Evolutionary conservation across 1,140 invertebrate species (phyloP).

Genomic region (Psix sp.): DNA sequence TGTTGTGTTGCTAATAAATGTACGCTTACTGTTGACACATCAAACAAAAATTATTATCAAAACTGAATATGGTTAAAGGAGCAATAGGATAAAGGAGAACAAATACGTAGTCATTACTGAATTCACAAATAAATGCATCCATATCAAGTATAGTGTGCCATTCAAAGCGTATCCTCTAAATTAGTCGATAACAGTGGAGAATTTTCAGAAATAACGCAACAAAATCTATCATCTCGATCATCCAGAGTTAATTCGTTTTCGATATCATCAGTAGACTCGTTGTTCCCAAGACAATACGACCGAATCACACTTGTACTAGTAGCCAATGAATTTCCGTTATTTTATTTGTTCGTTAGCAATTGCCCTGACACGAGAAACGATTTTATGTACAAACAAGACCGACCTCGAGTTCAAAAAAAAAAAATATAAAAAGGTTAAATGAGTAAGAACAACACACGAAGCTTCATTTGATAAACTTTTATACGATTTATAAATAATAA

Average conservation of each 20-base stretch:
- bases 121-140: slow-evolving; percentile 44
- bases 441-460: slow-evolving; percentile 6
- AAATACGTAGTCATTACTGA: slow-evolving; percentile 9
- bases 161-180: slow-evolving; percentile 41
- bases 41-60: slow-evolving; percentile 26
- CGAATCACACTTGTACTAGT: slow-evolving; percentile 53
- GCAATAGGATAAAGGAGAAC: background rate
- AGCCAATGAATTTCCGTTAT: too few species aligned
- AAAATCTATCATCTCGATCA: too few species aligned
- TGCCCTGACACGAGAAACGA: too few species aligned
- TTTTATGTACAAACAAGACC: too few species aligned
- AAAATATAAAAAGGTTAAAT: background rate
- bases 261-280: slow-evolving; percentile 35
- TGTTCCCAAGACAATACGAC: slow-evolving; percentile 54
- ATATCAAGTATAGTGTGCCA: slow-evolving; percentile 56
- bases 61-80: too few species aligned
- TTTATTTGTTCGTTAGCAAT: too few species aligned
- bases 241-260: slow-evolving; percentile 24
- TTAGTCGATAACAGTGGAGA: too few species aligned
- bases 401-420: background rate
- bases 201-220: too few species aligned
- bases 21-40: slow-evolving; percentile 17
- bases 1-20: slow-evolving; percentile 22
- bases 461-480: slow-evolving; percentile 57
- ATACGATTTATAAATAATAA: slow-evolving; percentile 48